These are phyloP conservation scores for Paedocypris micromegethes DNA, from an alignment of 2,797 vertebrate species.

Conservation along the genomic window DNA sequence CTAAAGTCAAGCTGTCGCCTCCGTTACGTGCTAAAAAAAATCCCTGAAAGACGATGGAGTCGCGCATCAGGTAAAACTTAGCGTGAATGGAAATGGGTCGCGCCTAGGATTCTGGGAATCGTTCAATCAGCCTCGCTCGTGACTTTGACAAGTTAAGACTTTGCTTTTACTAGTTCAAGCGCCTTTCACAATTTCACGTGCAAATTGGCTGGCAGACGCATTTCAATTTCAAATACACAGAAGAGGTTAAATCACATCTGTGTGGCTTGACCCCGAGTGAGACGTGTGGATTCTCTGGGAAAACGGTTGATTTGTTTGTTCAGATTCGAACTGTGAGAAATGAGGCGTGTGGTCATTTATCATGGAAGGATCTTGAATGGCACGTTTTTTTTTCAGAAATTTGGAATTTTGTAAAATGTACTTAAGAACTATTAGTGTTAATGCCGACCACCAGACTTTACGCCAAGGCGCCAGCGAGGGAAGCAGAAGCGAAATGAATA, in stretches of 20 bases:
- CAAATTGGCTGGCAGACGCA: conserved; percentile 23
- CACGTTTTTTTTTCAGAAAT: too few species aligned
- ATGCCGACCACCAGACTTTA: neutral
- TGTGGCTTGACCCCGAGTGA: neutral
- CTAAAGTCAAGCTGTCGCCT: conserved; percentile 21
- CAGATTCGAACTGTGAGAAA: conserved; percentile 4
- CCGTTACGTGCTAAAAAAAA: conserved; percentile 31
- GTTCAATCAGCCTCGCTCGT: conserved; percentile 20
- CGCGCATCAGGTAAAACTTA: conserved; percentile 28
- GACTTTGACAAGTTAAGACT: conserved; percentile 35
- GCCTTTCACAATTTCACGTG: neutral
- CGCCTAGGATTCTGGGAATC: conserved; percentile 24
- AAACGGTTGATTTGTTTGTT: conserved; percentile 22
- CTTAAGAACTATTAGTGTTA: neutral
- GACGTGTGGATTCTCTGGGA: neutral
- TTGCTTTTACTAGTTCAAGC: conserved; percentile 13
- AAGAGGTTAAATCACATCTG: conserved; percentile 16
- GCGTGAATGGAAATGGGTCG: conserved; percentile 42
- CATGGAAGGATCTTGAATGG: too few species aligned
- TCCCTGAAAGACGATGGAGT: conserved; percentile 30
- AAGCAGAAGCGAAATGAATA: neutral
- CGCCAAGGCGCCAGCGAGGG: conserved; percentile 3
- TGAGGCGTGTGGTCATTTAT: conserved; percentile 1
- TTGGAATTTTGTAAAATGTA: too few species aligned
- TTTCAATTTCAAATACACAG: conserved; percentile 27